Conservation (phyloP, 2,888 invertebrate species). For the Platycheirus albimanus region DNA sequence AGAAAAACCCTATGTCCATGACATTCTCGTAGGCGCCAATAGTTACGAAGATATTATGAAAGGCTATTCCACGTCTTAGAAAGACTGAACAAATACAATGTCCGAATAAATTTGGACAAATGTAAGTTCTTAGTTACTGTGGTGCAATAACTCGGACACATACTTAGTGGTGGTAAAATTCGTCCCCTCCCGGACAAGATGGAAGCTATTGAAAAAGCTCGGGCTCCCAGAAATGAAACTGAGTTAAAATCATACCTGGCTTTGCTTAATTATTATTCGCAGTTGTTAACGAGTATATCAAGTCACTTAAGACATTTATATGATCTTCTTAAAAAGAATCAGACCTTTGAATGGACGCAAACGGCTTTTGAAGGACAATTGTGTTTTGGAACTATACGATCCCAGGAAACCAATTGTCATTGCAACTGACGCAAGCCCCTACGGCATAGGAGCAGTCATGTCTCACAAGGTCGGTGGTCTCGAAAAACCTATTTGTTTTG, state of each 20-base stretch:
- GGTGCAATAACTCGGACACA: constrained; percentile 19
- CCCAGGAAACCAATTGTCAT: neutral
- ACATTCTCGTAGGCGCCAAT: constrained; percentile 35
- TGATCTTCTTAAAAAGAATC: too few species aligned
- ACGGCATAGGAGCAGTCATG: too few species aligned
- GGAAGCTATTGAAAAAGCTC: neutral
- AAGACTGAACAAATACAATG: constrained; percentile 26
- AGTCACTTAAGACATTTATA: too few species aligned
- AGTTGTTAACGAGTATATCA: neutral
- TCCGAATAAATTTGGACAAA: too few species aligned
- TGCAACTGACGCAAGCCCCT: too few species aligned
- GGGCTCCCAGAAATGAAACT: neutral
- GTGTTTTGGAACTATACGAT: neutral
- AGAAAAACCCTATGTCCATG: constrained; percentile 37
- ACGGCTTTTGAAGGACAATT: neutral
- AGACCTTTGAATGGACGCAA: neutral
- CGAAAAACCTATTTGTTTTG: too few species aligned
- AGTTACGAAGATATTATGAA: constrained; percentile 23
- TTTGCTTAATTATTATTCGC: neutral
- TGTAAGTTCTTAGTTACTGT: constrained; percentile 39
- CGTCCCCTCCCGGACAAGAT: neutral
- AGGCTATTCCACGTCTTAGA: constrained; percentile 28
- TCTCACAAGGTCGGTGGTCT: too few species aligned
- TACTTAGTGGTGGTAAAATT: neutral
- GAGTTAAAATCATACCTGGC: neutral